A percentile compares a stretch with the other conserved stretches of the same genome.
Conservation (phyloP, 92 coral and sea anemone genomes). For the Muricea muricata region DNA sequence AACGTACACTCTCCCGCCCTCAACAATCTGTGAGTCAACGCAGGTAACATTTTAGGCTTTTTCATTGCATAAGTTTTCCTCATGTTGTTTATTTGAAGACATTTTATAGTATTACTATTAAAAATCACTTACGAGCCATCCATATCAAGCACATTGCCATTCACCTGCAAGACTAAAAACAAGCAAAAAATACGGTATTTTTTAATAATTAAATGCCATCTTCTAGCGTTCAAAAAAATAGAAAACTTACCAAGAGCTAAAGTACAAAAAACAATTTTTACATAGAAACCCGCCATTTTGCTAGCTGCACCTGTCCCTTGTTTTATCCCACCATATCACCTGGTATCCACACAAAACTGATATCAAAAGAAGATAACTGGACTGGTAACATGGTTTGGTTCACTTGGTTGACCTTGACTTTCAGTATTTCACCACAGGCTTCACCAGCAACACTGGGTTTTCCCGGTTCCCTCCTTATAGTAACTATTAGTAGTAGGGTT, state of each 20-base stretch:
- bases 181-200: not conserved
- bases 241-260: not conserved
- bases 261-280: not conserved
- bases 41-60: no score
- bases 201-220: no score
- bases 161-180: slow-evolving; percentile 74
- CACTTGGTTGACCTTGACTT: no score
- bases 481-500: no score
- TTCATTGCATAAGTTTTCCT: no score
- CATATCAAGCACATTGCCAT: slow-evolving; percentile 56
- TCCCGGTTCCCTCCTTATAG: no score
- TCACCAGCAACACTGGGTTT: no score
- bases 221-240: not conserved
- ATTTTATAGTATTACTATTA: no score
- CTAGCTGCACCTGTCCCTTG: slow-evolving; percentile 11
- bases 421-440: no score
- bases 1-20: no score
- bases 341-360: not conserved
- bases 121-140: slow-evolving; percentile 32
- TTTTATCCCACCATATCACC: not conserved
- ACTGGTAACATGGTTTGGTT: not conserved
- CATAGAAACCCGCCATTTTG: slow-evolving; percentile 4
- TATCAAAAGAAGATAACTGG: not conserved
- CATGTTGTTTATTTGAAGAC: no score
- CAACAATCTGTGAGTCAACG: no score